A percentile compares a stretch with the other conserved stretches of the same genome.
phyloP scores from a whole-genome alignment of 2,797 vertebrate genomes.

The Aselliscus stoliczkanus region DNA sequence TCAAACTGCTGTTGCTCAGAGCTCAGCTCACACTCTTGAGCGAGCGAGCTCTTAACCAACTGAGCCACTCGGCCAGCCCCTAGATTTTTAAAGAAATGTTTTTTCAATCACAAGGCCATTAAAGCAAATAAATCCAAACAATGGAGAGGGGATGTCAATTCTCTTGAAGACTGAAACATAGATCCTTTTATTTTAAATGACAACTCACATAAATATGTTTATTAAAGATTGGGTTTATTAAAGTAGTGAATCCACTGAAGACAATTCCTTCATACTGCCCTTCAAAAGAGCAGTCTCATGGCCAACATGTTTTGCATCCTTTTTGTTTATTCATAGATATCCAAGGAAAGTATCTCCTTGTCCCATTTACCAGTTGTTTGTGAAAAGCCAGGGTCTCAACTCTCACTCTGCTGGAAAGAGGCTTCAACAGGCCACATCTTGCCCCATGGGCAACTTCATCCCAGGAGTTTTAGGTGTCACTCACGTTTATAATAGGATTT shows the following conservation, averaged over 20 bases:
- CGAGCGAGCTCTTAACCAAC: too few relatives aligned
- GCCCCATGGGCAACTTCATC: slow-evolving; percentile 26
- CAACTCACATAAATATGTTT: background rate
- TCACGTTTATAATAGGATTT: slow-evolving; percentile 47
- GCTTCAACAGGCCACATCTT: slow-evolving; percentile 32
- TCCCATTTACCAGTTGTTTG: slow-evolving; percentile 37
- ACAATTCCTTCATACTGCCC: background rate
- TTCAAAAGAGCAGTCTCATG: background rate
- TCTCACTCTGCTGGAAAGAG: slow-evolving; percentile 19
- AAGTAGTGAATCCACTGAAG: background rate
- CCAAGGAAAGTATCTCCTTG: background rate
- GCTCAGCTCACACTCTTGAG: too few relatives aligned
- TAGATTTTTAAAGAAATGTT: too few relatives aligned
- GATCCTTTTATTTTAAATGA: slow-evolving; percentile 8
- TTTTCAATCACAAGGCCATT: background rate
- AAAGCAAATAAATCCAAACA: background rate
- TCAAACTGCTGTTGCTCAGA: too few relatives aligned
- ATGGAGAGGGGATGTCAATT: background rate
- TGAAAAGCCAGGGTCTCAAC: slow-evolving; percentile 55
- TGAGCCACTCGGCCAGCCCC: too few relatives aligned
- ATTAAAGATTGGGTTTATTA: background rate
- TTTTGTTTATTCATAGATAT: background rate
- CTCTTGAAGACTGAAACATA: background rate
- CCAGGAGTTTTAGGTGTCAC: slow-evolving; percentile 42
- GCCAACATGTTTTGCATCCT: background rate